Base-by-base conservation (phyloP, 2,797 vertebrate genomes). In the Chelon auratus region DNA sequence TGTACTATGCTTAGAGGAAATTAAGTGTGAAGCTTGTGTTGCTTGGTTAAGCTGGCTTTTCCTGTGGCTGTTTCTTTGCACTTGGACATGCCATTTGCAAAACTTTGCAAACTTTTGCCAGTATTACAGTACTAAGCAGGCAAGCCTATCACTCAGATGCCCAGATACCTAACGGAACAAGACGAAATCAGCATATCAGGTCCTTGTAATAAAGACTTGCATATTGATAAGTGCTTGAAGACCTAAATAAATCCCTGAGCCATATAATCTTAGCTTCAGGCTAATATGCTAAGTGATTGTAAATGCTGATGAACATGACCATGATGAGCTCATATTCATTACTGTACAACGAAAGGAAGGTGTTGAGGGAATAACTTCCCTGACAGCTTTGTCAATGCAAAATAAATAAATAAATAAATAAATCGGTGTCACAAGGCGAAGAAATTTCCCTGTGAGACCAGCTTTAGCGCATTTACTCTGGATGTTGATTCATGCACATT, bases 241-340 rank as follows among this genome's bases (percentile, higher is more conserved):
- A 33, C 5, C 30, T 33, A 33, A 33, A 33, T 33, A 33, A 33
- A 33, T 33, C 30, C 30, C 30, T 33, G 30, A 77, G 33, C 39
- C 24, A 48, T 63, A 18, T 11, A 51, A 51, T 14, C 8, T 51
- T 51, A 50, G 57, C 69, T 60, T 50, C 11, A 42, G 40, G 33
- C 50, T 37, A 26, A 54, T 39, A 59, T 57, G 36, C 24, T 45
- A 68, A 59, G 37, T 22, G 62, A 40, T 45, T 18, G 14, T 10
- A 37, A 40, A 18, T 24, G 47, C 52, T 56, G 57, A 60, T 60
- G 59, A 39, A 59, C 22, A 54, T 64, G 22, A 22, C 45, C 20
- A 45, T 43, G 14, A 52, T 15, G 17, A 43, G 5, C 39, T 40
- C 40, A 47, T 26, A 1, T 48, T 66, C 20, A 18, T 26, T 56